These are phyloP conservation scores for Crotalus tigris DNA, from an alignment of 2,113 vertebrate species.

Conservation along the genomic window DNA sequence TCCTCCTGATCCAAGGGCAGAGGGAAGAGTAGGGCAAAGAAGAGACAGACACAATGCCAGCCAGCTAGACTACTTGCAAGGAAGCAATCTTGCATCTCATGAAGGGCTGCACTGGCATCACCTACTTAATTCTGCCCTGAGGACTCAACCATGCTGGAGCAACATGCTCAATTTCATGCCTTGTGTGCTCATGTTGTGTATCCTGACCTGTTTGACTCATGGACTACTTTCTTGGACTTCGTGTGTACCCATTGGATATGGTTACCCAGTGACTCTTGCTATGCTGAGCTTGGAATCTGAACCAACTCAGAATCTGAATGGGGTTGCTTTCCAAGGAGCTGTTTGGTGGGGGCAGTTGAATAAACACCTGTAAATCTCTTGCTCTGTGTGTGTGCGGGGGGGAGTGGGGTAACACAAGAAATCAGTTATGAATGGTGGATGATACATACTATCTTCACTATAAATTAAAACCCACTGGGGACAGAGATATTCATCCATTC, in stretches of 20 bases:
- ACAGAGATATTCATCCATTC: not conserved
- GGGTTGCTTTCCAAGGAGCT: not conserved
- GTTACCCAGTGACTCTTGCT: not conserved
- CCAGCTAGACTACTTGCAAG: not conserved
- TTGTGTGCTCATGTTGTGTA: not conserved
- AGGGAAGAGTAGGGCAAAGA: not conserved
- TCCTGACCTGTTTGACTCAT: not conserved
- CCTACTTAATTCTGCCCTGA: not conserved
- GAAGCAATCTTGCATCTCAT: not conserved
- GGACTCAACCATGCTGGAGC: not conserved
- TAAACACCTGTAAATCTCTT: not conserved
- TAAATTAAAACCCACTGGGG: not conserved
- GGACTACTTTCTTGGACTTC: not conserved
- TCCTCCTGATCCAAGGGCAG: not conserved
- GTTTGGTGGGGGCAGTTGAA: not conserved
- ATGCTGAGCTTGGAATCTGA: not conserved
- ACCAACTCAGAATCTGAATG: not conserved
- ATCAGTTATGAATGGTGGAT: not conserved
- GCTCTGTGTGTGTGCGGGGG: accelerated
- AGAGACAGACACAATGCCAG: not conserved
- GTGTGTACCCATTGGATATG: not conserved
- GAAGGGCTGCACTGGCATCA: not conserved
- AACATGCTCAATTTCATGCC: not conserved
- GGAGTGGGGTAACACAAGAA: not conserved
- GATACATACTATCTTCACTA: not conserved